Percentiles rank a stretch among this genome's conserved stretches.
These are phyloP conservation scores for Falco novaeseelandiae DNA, from an alignment of 2,797 vertebrate species.

Conservation along the genomic window DNA sequence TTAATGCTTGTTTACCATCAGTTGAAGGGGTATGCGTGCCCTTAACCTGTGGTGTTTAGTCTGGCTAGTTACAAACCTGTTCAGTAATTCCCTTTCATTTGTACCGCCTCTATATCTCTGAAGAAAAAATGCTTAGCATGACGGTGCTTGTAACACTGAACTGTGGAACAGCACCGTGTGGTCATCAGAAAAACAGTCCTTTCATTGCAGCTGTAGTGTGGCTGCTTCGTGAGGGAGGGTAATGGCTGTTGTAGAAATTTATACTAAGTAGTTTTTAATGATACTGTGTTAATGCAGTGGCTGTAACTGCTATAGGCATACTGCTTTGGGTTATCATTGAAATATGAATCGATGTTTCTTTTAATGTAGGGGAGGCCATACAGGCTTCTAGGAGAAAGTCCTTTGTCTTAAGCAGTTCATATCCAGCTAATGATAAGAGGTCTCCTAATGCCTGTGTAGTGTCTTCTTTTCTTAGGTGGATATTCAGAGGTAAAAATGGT, in stretches of 20 bases:
- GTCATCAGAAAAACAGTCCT: not conserved
- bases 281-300: not conserved
- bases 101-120: not conserved
- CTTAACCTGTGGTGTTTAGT: not conserved
- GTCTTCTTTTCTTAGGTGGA: not conserved
- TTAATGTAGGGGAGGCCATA: not conserved
- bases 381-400: not conserved
- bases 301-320: not conserved
- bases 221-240: not conserved
- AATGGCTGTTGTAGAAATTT: not conserved
- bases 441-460: not conserved
- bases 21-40: not conserved
- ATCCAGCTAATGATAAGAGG: not conserved
- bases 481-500: not conserved
- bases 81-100: not conserved
- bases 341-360: not conserved
- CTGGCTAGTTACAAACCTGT: not conserved
- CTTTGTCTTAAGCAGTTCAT: not conserved
- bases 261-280: not conserved
- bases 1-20: not conserved
- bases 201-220: not conserved
- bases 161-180: not conserved
- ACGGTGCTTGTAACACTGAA: rapidly evolving
- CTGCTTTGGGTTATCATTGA: not conserved
- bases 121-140: not conserved